phyloP scores from a whole-genome alignment of 1,140 invertebrate species.

The Micrasema minimum region DNA sequence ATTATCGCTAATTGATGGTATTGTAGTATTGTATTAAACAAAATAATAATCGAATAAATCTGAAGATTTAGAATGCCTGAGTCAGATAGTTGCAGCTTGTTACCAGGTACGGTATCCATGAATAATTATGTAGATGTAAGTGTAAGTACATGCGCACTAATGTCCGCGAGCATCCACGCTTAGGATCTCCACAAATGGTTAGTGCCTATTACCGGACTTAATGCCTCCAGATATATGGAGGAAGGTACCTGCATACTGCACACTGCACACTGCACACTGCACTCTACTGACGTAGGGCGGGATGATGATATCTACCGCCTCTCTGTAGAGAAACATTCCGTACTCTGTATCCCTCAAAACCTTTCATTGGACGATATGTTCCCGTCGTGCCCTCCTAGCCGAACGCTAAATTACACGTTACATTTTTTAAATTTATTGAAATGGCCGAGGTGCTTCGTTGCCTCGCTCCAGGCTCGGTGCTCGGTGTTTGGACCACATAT shows the following conservation, averaged over 20 bases:
- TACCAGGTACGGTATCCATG: too few species aligned
- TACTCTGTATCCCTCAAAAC: too few species aligned
- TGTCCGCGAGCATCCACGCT: conserved; percentile 8
- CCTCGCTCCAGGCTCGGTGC: conserved; percentile 9
- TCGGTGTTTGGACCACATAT: neutral
- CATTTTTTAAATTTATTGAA: conserved; percentile 36
- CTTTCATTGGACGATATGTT: too few species aligned
- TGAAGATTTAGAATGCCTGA: too few species aligned
- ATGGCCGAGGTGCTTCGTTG: conserved; percentile 18
- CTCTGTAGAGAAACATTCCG: neutral
- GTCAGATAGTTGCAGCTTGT: too few species aligned
- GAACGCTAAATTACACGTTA: conserved; percentile 37
- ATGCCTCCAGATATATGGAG: conserved; percentile 14
- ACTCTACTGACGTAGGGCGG: conserved; percentile 13
- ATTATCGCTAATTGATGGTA: too few species aligned
- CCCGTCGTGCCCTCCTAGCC: conserved; percentile 29
- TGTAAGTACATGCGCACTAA: neutral
- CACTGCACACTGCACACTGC: neutral
- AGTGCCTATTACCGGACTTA: conserved; percentile 9
- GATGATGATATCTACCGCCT: conserved; percentile 27
- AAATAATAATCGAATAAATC: too few species aligned
- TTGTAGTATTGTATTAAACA: too few species aligned
- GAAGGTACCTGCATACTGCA: neutral
- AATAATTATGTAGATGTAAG: neutral
- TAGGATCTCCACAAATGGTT: conserved; percentile 12